phyloP scores from a whole-genome alignment of 1,140 invertebrate genomes.

The Oreohelix idahoensis region DNA sequence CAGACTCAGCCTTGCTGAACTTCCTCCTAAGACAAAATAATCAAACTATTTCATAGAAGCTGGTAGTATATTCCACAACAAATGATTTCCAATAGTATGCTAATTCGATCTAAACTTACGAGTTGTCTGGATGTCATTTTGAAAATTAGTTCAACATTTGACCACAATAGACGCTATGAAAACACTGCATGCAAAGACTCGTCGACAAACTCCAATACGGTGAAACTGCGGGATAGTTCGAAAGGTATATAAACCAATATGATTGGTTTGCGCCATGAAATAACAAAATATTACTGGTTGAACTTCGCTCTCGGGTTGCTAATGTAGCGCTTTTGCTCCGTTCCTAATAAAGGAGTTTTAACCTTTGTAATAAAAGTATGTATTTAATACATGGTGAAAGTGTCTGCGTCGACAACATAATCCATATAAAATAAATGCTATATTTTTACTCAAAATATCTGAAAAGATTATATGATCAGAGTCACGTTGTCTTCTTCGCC shows the following conservation, averaged over 20 bases:
- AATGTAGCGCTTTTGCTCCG: conserved; percentile 20
- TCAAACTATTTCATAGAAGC: no score
- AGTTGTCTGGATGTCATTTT: not conserved
- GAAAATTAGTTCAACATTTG: not conserved
- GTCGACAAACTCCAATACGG: not conserved
- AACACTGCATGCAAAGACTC: not conserved
- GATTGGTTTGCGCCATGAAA: not conserved
- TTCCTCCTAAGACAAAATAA: no score
- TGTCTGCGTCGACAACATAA: no score
- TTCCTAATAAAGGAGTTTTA: not conserved
- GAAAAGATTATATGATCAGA: no score
- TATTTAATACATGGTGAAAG: no score
- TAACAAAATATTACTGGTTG: not conserved
- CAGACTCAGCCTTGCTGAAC: no score
- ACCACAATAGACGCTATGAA: not conserved
- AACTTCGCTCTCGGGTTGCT: not conserved
- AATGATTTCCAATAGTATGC: not conserved
- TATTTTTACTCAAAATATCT: no score
- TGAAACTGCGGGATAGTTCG: conserved; percentile 19
- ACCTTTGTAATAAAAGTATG: no score
- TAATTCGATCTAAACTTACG: not conserved
- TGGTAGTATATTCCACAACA: no score
- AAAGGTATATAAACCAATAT: not conserved
- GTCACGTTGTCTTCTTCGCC: no score
- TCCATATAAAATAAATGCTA: no score